Base-by-base conservation (phyloP, 2,113 vertebrate species). In the Solea solea region DNA sequence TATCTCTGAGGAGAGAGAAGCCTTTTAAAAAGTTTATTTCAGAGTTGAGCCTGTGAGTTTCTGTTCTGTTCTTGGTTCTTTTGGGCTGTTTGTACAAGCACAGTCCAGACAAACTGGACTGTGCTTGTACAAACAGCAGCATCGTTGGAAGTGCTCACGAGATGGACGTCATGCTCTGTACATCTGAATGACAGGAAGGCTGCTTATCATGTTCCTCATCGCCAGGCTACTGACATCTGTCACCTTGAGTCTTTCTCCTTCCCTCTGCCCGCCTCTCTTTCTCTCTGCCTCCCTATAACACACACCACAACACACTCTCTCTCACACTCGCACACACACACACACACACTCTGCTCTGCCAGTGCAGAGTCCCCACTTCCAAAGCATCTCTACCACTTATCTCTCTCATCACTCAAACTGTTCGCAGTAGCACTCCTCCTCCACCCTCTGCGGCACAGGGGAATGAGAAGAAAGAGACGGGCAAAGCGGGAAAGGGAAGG, bases 391-490 rank as follows among this genome's bases (percentile, higher is more conserved):
- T 68, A 80, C 81, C 88, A 86, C 89, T 92, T 92, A 90, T 83
- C 89, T 80, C 85, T 80, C 83, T 92, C 91, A 92, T 92, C 89
- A 87, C 86, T 92, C 91, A 92, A 82, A 81, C 62, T 10, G 83
- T 78, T 80, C 72, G 34, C 74, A 52, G 76, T 55, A 68, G 78
- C 85, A 59, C 74, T 81, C 73, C 74, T 82, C 74, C 72, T 78
- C 69, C 64, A 85, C 76, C 69, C 79, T 83, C 69, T 46, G 68
- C 63, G 4, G 57, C 42, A 9, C 39, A 2, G 28, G 62, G 81
- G 62, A 87, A 81, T 80, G 60, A 80, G 86, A 84, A 57, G 69
- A 70, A 76, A 5, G 42, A 77, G 82, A 76, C 1, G 56, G 62
- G 54, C 34, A 15, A 74, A 59, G 64, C 56, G 49, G 80, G 63